Evolutionary conservation across 1,140 invertebrate species (phyloP).

Genomic region (Episyrphus balteatus): DNA sequence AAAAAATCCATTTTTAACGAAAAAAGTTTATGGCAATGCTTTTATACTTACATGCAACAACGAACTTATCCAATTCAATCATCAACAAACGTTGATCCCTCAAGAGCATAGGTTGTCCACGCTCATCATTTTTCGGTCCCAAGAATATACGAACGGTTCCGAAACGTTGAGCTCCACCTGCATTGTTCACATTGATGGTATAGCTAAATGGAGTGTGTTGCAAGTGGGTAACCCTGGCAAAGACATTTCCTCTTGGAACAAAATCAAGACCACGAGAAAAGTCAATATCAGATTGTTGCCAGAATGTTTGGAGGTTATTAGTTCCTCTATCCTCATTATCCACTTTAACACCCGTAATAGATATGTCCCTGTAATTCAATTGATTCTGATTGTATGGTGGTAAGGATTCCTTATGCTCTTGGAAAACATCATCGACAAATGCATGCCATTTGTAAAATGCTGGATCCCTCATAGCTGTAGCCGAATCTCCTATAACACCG

Average conservation of each 20-base stretch:
- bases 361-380: slow-evolving; percentile 53
- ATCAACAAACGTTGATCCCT: slow-evolving; percentile 56
- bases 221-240: slow-evolving; percentile 61
- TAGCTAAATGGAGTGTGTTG: slow-evolving; percentile 61
- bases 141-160: slow-evolving; percentile 70
- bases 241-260: slow-evolving; percentile 54
- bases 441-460: slow-evolving; percentile 78
- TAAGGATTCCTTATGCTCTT: slow-evolving; percentile 60
- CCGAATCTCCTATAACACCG: slow-evolving; percentile 56
- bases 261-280: slow-evolving; percentile 66
- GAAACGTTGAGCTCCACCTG: slow-evolving; percentile 38
- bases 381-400: slow-evolving; percentile 44
- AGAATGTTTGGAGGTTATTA: slow-evolving; percentile 54
- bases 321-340: slow-evolving; percentile 36
- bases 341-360: slow-evolving; percentile 43
- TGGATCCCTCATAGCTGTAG: slow-evolving; percentile 71
- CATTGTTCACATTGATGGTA: slow-evolving; percentile 54
- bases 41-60: slow-evolving; percentile 43
- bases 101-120: slow-evolving; percentile 48
- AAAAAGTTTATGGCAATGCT: neutral
- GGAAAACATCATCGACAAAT: slow-evolving; percentile 68
- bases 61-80: slow-evolving; percentile 70
- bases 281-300: slow-evolving; percentile 64
- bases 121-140: slow-evolving; percentile 57
- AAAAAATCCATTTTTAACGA: slow-evolving; percentile 7